These are phyloP conservation scores for Drosophila macrothrix DNA, from an alignment of 2,888 invertebrate species.

Conservation along the genomic window DNA sequence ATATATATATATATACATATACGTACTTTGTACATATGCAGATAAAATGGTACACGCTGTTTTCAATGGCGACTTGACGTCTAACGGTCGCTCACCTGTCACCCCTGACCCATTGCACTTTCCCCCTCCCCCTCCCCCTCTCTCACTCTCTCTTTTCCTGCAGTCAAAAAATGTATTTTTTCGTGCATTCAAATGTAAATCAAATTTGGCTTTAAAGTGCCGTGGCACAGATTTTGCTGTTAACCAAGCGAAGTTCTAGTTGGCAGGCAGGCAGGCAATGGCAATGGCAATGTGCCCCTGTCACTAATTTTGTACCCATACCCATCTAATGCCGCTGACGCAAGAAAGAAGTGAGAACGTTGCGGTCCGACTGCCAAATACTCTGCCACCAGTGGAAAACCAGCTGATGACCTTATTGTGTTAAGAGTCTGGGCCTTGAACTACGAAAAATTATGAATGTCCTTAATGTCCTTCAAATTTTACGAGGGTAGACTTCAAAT, in stretches of 20 bases:
- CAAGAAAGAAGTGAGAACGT: neutral
- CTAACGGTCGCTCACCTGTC: conserved; percentile 55
- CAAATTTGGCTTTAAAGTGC: conserved; percentile 70
- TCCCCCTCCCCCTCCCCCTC: neutral
- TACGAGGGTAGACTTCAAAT: neutral
- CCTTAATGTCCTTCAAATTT: neutral
- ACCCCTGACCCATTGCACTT: conserved; percentile 25
- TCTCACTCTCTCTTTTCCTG: neutral
- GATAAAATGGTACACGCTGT: conserved; percentile 5
- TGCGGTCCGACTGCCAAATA: neutral
- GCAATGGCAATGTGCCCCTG: conserved; percentile 3
- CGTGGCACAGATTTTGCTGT: conserved; percentile 62
- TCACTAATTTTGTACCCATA: conserved; percentile 52
- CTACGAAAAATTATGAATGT: neutral
- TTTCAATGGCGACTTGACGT: conserved; percentile 55
- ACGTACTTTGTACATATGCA: neutral
- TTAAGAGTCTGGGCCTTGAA: neutral
- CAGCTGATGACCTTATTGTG: neutral
- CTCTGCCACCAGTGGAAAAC: neutral
- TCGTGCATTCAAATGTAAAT: conserved; percentile 71
- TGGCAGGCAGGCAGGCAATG: conserved; percentile 17
- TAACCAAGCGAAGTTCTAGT: conserved; percentile 49
- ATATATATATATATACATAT: neutral
- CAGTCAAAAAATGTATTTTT: conserved; percentile 65
- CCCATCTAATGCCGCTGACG: conserved; percentile 44